These are phyloP conservation scores for Glossosoma conforme DNA, from an alignment of 1,140 invertebrate genomes.

Conservation along the genomic window DNA sequence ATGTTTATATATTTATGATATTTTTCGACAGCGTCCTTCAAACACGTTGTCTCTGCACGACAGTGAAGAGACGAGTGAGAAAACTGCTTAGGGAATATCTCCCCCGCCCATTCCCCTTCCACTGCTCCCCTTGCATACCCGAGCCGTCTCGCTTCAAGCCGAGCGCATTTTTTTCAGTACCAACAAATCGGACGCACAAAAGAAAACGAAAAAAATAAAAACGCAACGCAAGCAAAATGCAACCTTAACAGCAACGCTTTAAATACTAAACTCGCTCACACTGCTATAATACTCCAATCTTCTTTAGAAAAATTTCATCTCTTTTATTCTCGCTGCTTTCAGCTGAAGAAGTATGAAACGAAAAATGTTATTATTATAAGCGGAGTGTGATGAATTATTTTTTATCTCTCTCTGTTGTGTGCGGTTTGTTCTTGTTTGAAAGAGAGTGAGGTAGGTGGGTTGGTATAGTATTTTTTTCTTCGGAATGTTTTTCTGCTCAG, in stretches of 20 bases:
- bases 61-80: slow-evolving; percentile 20
- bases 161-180: slow-evolving; percentile 10
- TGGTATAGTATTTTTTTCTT: no score
- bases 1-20: no score
- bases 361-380: no score
- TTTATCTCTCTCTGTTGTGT: no score
- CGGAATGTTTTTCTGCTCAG: no score
- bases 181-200: slow-evolving; percentile 11
- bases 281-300: no score
- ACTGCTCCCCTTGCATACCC: slow-evolving; percentile 1
- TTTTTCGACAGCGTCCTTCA: neutral
- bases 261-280: neutral
- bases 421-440: no score
- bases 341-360: no score
- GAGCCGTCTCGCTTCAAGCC: slow-evolving; percentile 20
- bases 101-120: slow-evolving; percentile 7
- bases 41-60: slow-evolving; percentile 1
- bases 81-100: slow-evolving; percentile 5
- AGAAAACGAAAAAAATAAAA: slow-evolving; percentile 15
- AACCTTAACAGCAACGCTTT: slow-evolving; percentile 2
- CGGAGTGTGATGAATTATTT: no score
- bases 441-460: no score
- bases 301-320: neutral
- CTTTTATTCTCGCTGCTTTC: slow-evolving; percentile 1
- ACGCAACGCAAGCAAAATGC: neutral